phyloP scores from a whole-genome alignment of 2,797 vertebrate genomes.

The Cryptoblepharus egeriae region DNA sequence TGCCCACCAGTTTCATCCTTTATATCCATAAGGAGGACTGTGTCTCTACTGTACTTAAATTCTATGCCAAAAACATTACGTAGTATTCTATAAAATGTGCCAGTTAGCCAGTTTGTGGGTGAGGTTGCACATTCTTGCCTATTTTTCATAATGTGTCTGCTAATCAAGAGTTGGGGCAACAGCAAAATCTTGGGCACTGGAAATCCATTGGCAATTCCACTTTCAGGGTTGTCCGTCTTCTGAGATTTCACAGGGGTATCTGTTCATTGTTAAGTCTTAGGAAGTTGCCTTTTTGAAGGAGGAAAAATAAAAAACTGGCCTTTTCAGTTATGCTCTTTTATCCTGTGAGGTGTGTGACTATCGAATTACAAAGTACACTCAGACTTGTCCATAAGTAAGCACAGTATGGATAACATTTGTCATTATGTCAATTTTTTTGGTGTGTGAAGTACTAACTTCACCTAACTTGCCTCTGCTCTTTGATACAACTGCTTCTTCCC shows the following conservation, averaged over 20 bases:
- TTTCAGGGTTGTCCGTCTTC: neutral
- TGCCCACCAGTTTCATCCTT: neutral
- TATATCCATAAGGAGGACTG: neutral
- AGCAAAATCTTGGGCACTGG: neutral
- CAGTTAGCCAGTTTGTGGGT: neutral
- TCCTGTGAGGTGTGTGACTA: neutral
- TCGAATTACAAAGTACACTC: neutral
- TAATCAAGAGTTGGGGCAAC: neutral
- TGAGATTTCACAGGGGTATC: neutral
- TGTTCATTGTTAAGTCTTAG: too few relatives aligned
- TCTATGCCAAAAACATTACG: neutral
- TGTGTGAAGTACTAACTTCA: too few relatives aligned
- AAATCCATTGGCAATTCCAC: neutral
- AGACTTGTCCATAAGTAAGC: neutral
- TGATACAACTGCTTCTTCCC: slow-evolving; percentile 35
- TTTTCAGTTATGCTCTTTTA: neutral
- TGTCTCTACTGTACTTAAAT: neutral
- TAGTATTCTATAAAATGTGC: neutral
- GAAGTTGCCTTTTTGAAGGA: too few relatives aligned
- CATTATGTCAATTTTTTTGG: neutral
- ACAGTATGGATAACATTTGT: neutral
- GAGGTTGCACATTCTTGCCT: neutral
- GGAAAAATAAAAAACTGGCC: neutral
- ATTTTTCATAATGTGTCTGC: neutral
- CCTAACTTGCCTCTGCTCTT: too few relatives aligned